Base-by-base conservation (phyloP, 1,140 invertebrate genomes). In the Brachionus koreanus region DNA sequence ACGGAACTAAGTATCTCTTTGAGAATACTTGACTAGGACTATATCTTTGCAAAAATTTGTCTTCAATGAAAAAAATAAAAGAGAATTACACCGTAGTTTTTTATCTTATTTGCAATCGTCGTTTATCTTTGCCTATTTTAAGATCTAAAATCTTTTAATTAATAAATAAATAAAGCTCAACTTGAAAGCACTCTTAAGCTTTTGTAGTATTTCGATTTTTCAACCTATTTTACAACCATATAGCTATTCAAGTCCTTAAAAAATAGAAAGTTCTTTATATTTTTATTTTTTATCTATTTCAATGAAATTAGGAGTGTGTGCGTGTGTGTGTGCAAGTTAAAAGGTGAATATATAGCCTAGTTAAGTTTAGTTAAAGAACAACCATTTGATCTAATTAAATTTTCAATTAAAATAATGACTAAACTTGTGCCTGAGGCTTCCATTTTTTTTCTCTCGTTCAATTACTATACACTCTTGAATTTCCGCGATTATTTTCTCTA, bases 161-260 rank as follows among this genome's bases (percentile, higher is more conserved):
- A 69, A 69, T 69, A 69, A 69, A 69, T 69, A 69, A 69, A 69
- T 69, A 69, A 39, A 69, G 65, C 33, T 69, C 33, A 69, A 39
- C n/a, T 69, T 39, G 37, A 39, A 69, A 39, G 37, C 16, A 69
- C 16, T 37, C 65, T 19, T 69, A 69, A 69, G 29, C 65, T 39
- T 39, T 69, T 9, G 65, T 19, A 69, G 33, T n/a, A 39, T 39
- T 69, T 69, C 35, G 16, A 39, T 69, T 69, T 39, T 69, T 69
- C 37, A 37, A 65, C 35, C 65, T 57, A 57, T 9, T 19, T 23
- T 57, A 57, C 16, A 57, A 57, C 19, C 7, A 57, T 57, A 23
- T 57, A 57, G 16, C 49, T 57, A 57, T 57, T 57, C 49, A 57
- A 57, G 49, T 23, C 19, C 49, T 57, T 23, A 19, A 5, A 52